These are phyloP conservation scores for Tokudaia muenninki DNA, from an alignment of 2,797 vertebrate genomes.

Conservation along the genomic window DNA sequence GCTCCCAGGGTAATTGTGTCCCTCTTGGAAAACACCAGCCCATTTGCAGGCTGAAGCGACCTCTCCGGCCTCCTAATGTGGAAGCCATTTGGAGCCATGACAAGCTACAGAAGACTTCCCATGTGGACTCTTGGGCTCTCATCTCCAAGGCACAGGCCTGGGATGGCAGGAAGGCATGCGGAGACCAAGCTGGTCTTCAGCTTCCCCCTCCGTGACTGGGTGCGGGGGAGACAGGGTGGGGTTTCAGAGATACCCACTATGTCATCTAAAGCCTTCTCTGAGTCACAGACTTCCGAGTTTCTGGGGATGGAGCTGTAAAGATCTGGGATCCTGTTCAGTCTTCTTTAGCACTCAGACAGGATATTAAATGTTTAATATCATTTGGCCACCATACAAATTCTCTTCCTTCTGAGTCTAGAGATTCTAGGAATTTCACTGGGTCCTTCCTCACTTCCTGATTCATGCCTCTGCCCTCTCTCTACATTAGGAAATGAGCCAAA, in stretches of 20 bases:
- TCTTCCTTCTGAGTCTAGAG: slow-evolving; percentile 59
- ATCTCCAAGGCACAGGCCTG: slow-evolving; percentile 12
- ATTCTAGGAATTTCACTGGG: slow-evolving; percentile 57
- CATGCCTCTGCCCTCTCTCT: neutral
- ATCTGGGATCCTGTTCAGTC: slow-evolving; percentile 71
- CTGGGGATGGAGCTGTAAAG: slow-evolving; percentile 56
- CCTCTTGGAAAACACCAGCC: neutral
- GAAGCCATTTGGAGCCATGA: neutral
- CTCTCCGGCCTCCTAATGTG: neutral
- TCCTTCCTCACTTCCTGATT: slow-evolving; percentile 2
- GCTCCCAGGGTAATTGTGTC: too few species aligned
- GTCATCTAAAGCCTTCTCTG: neutral
- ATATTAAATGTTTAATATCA: slow-evolving; percentile 75
- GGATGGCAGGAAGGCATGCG: neutral
- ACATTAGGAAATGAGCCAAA: slow-evolving; percentile 58
- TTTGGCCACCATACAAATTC: slow-evolving; percentile 63
- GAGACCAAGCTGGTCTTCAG: neutral
- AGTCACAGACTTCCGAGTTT: slow-evolving; percentile 20
- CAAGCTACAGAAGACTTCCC: neutral
- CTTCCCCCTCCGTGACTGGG: neutral
- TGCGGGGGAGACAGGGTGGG: neutral
- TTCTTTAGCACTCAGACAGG: slow-evolving; percentile 59
- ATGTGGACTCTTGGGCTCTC: neutral
- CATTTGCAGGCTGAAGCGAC: neutral
- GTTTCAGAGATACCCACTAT: neutral